Evolutionary conservation across 2,113 vertebrate species (phyloP).

Genomic region (Symphodus melops): DNA sequence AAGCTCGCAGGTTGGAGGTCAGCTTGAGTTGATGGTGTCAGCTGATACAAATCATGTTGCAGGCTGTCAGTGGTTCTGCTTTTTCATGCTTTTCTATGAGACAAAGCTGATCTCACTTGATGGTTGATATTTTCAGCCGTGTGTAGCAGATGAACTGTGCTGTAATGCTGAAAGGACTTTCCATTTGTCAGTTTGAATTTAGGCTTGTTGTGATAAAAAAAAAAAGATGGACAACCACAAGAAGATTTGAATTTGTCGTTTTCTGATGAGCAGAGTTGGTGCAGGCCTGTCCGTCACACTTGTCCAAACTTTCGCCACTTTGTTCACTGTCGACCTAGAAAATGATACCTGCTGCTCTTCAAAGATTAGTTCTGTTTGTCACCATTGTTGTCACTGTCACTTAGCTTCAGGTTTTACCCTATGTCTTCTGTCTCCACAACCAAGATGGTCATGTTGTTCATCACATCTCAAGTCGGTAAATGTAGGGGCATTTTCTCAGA

Average conservation of each 20-base stretch:
- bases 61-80: slow-evolving; percentile 11
- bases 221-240: background rate
- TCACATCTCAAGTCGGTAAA: background rate
- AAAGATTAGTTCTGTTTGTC: background rate
- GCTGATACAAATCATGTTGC: background rate
- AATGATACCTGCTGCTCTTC: slow-evolving; percentile 1
- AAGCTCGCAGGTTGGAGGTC: slow-evolving; percentile 16
- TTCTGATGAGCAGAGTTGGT: background rate
- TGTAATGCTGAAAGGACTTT: slow-evolving; percentile 20
- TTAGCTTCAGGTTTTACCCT: background rate
- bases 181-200: background rate
- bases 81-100: slow-evolving; percentile 23
- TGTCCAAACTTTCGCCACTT: background rate
- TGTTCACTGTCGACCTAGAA: too few species aligned
- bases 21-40: background rate
- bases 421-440: background rate
- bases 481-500: background rate
- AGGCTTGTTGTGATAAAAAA: slow-evolving; percentile 31
- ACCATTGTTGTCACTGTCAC: background rate
- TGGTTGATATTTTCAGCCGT: slow-evolving; percentile 29
- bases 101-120: slow-evolving; percentile 17
- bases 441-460: background rate
- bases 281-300: background rate
- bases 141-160: slow-evolving; percentile 38
- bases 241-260: background rate